Conservation (phyloP, 2,888 invertebrate genomes). For the Dermolepida albohirtum region DNA sequence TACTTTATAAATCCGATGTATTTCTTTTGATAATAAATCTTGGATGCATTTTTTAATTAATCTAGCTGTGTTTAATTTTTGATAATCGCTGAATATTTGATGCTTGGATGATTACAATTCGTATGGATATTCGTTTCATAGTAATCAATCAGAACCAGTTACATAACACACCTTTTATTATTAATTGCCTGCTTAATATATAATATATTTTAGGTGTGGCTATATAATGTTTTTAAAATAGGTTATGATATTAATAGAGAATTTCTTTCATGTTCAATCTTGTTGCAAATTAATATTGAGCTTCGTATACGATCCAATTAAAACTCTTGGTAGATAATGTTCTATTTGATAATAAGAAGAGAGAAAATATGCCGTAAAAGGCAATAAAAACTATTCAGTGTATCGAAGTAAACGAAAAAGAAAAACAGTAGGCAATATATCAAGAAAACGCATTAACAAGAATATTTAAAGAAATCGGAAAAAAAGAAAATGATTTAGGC, state of each 20-base stretch:
- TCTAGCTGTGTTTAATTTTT: too few relatives aligned
- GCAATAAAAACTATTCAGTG: conserved; percentile 25
- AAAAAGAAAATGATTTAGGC: conserved; percentile 45
- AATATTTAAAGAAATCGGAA: conserved; percentile 38
- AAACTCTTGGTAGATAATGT: conserved; percentile 12
- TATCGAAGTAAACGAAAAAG: conserved; percentile 18
- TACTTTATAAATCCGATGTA: too few relatives aligned
- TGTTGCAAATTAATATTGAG: conserved; percentile 21
- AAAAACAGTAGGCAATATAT: conserved; percentile 25
- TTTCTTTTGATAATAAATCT: too few relatives aligned
- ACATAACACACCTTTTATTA: conserved; percentile 14
- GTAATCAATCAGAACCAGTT: not conserved
- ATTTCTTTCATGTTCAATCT: conserved; percentile 5
- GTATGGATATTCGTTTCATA: conserved; percentile 2
- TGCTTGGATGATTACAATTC: too few relatives aligned
- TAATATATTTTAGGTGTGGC: conserved; percentile 13
- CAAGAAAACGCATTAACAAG: conserved; percentile 33
- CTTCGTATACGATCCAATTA: conserved; percentile 18
- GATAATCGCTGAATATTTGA: too few relatives aligned
- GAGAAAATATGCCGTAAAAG: not conserved
- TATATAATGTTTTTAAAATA: conserved; percentile 29
- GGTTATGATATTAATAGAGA: conserved; percentile 28
- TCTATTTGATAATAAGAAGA: conserved; percentile 7
- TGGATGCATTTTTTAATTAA: too few relatives aligned
- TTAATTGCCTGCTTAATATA: conserved; percentile 25